These are phyloP conservation scores for Lingula anatina DNA, from an alignment of 2,888 invertebrate species.

Conservation along the genomic window DNA sequence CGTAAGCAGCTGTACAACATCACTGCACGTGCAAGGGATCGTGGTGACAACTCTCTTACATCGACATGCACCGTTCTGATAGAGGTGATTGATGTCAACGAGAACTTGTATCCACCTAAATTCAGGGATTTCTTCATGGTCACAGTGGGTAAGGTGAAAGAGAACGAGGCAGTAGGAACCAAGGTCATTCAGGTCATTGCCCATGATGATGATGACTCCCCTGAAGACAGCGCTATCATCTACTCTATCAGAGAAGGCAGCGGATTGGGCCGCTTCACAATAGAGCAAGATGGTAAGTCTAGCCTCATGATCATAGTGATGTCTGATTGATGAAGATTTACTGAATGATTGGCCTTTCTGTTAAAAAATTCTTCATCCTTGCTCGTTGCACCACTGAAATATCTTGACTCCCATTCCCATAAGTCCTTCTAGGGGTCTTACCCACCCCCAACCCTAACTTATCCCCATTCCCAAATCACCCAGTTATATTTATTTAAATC, in stretches of 20 bases:
- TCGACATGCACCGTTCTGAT: constrained; percentile 74
- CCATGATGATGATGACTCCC: constrained; percentile 70
- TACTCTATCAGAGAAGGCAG: constrained; percentile 85
- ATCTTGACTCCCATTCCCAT: too few relatives aligned
- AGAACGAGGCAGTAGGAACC: constrained; percentile 75
- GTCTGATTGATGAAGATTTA: too few relatives aligned
- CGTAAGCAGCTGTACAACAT: constrained; percentile 83
- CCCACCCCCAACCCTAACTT: too few relatives aligned
- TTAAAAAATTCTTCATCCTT: too few relatives aligned
- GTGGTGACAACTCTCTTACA: constrained; percentile 68
- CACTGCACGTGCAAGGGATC: constrained; percentile 78
- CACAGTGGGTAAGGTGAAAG: constrained; percentile 67
- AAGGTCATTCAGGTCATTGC: constrained; percentile 74
- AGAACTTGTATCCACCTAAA: constrained; percentile 77
- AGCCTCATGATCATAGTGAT: background rate
- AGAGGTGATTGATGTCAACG: constrained; percentile 86
- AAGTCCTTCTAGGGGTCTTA: too few relatives aligned
- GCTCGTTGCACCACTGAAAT: too few relatives aligned
- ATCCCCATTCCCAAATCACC: too few relatives aligned
- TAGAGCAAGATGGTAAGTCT: constrained; percentile 79
- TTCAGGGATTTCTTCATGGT: constrained; percentile 76
- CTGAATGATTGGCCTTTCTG: too few relatives aligned
- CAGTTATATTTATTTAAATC: too few relatives aligned
- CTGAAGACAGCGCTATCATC: constrained; percentile 74
- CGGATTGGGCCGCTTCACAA: constrained; percentile 85